Percentiles rank a stretch among this genome's conserved stretches.
Conservation (phyloP, 1,140 invertebrate genomes). For the Trinorchestia longiramus region DNA sequence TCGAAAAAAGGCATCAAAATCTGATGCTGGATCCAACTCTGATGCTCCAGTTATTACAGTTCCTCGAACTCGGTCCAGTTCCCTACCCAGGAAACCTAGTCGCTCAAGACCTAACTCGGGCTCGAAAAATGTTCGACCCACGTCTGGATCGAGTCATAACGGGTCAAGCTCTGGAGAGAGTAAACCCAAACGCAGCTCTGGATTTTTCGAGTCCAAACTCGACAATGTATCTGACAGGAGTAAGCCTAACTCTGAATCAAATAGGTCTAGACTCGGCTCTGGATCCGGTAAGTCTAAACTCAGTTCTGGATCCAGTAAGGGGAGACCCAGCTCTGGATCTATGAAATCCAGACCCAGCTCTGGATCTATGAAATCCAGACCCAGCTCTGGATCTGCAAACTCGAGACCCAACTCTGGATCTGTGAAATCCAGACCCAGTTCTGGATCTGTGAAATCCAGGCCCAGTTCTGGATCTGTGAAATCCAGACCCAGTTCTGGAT, state of each 20-base stretch:
- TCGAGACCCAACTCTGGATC: background rate
- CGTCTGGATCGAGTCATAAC: background rate
- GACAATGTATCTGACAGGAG: background rate
- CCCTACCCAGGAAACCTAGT: background rate
- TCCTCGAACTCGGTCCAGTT: background rate
- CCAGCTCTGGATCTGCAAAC: background rate
- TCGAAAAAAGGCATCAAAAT: background rate
- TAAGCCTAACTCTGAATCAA: background rate
- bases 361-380: background rate
- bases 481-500: background rate
- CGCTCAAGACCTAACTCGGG: background rate
- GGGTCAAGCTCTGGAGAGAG: background rate
- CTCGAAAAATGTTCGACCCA: background rate
- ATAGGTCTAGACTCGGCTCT: background rate
- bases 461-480: background rate
- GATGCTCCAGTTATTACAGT: background rate
- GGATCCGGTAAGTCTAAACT: background rate
- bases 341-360: background rate
- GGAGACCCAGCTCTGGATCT: background rate
- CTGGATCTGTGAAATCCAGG: background rate
- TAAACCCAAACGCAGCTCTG: background rate
- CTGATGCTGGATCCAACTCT: background rate
- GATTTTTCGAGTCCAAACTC: background rate
- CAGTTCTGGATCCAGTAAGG: background rate
- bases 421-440: background rate